These are phyloP conservation scores for Pseudomyrmex concolor DNA, from an alignment of 1,140 invertebrate species.

Conservation along the genomic window DNA sequence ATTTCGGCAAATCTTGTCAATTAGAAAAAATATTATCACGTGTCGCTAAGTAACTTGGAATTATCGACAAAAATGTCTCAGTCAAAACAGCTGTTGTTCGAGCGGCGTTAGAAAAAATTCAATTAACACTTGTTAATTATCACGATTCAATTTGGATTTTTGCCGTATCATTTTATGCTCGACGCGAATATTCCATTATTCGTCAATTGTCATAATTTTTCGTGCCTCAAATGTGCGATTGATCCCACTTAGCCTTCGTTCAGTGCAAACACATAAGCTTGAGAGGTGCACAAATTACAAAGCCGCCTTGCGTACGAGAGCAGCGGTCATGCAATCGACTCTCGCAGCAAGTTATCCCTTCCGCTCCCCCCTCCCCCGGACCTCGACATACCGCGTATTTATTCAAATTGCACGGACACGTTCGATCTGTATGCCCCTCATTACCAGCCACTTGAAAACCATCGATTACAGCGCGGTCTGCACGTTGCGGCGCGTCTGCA, in stretches of 20 bases:
- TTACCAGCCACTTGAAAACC: constrained; percentile 53
- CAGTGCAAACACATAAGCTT: constrained; percentile 30
- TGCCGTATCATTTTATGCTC: neutral
- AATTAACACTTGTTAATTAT: neutral
- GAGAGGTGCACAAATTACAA: constrained; percentile 21
- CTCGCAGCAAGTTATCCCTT: constrained; percentile 17
- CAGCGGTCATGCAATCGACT: constrained; percentile 54
- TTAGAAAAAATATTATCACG: no score
- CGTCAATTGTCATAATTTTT: constrained; percentile 14
- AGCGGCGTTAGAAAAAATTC: neutral
- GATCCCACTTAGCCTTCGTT: constrained; percentile 23
- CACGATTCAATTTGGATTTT: neutral
- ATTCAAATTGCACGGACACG: constrained; percentile 65
- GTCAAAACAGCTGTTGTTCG: neutral
- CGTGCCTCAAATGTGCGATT: neutral
- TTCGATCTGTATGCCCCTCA: constrained; percentile 47
- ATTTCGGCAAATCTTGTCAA: no score
- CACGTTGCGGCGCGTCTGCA: constrained; percentile 28
- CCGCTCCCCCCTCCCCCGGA: neutral
- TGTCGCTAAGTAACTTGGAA: no score
- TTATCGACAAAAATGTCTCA: no score
- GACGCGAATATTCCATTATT: neutral
- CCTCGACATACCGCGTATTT: constrained; percentile 47
- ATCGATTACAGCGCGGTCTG: constrained; percentile 51
- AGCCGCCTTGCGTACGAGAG: constrained; percentile 4